Evolutionary conservation across 1,140 invertebrate genomes (phyloP), one percentile per base, ranked within the genome.

Genomic region (Pinna nobilis): DNA sequence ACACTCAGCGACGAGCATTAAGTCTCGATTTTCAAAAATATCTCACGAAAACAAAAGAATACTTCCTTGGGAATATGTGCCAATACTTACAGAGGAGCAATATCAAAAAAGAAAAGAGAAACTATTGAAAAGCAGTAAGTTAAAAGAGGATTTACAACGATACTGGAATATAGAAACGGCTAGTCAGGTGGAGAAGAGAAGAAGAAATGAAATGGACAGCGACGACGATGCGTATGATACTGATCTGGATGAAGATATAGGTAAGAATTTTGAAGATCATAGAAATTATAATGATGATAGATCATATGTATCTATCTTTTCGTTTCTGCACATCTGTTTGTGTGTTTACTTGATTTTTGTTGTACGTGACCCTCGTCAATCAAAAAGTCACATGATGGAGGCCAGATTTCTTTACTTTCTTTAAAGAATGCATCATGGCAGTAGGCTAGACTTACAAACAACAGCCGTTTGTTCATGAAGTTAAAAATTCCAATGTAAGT

Each of bases 151-250:
- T 18, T 32, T 70, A 23, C 50, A 63, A 37, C 33, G 35, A 30
- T 75, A 75, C 41, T 75, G 67, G 41, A 30, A 70, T 32, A 59
- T 75, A 9, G 65, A 75, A 30, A 61, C 73, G 11, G 60, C 67
- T 18, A 59, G 37, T 30, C 44, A 67, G 41, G 39, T 75, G 5
- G 60, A 49, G 32, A 59, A 70, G 37, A 55, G 53, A 37, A 44
- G 37, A 33, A 23, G 47, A 57, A 51, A 65, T 15, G 67, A 70
- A 59, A 49, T 51, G 1, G 32, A 30, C 15, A 75, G 73, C 33
- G 70, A 78, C 23, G 76, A 78, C 37, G 71, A 74, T 11, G 70
- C 66, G 4, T 74, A 74, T 44, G 76, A 78, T 33, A 78, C 76
- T 47, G 76, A 78, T 47, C 39, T 78, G 6, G 76, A 77, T 35